Evolutionary conservation across 2,113 vertebrate genomes (phyloP), one percentile per base, ranked within the genome.

Genomic region (Pyrgilauda ruficollis): DNA sequence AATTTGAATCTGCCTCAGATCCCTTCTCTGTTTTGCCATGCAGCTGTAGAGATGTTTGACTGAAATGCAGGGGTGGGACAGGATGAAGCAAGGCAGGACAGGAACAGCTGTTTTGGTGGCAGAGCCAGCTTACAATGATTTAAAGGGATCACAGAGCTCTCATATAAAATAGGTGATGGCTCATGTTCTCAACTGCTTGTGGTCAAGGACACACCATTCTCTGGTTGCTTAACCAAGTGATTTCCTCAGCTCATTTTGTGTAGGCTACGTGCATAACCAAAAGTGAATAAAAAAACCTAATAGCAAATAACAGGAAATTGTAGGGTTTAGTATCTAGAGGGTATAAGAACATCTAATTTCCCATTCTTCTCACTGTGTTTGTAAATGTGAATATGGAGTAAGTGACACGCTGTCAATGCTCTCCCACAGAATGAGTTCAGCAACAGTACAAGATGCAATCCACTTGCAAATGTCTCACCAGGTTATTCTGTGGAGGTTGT

Each of bases 91-190:
- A 22, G 11, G 15, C 41, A 74, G 80, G 28, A 43, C n/a, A 58
- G 31, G 23, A 78, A 15, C 1, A 7, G 22, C 22, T 56, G 19
- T n/a, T 82, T 43, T 33, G 46, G 27, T 78, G 74, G 23, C 74
- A 92, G 37, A 77, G 11, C 20, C 75, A 73, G 58, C 19, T 68
- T 22, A 12, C 17, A 9, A 23, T 2, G 2, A 44, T 87, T 69
- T 79, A 53, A 90, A 69, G 5, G n/a, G 44, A 27, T 35, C 43
- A 70, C 24, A 47, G 43, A 84, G 15, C 37, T 74, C 33, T 50
- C 14, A 21, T 7, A 41, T 0, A 5, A 56, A 30, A n/a, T 2
- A 53, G 15, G 9, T 1, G 21, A 53, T 13, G 15, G 31, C 66
- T 89, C 9, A 4, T 33, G 41, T 55, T 79, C 50, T 55, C 11